Conservation (phyloP, 2,113 vertebrate species). For the Saguinus imperator region DNA sequence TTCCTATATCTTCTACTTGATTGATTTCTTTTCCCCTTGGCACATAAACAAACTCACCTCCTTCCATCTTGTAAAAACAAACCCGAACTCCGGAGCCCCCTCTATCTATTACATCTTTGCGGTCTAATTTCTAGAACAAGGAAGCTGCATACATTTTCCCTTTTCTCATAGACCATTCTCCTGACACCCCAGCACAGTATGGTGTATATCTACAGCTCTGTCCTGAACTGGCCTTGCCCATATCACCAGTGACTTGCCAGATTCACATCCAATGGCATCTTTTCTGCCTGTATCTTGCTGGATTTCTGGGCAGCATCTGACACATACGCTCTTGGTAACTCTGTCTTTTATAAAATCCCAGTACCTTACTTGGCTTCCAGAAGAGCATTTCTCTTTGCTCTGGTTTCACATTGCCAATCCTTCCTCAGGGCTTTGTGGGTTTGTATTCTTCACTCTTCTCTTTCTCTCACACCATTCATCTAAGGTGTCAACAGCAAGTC, state of each 20-base stretch:
- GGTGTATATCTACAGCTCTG: background rate
- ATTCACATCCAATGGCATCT: background rate
- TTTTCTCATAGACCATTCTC: conserved; percentile 31
- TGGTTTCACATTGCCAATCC: background rate
- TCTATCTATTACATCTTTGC: background rate
- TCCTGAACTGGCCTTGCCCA: background rate
- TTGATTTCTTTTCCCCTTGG: background rate
- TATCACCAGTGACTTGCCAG: background rate
- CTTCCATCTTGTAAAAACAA: conserved; percentile 29
- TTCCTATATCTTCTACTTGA: background rate
- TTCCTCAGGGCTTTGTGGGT: background rate
- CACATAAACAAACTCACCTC: conserved; percentile 12
- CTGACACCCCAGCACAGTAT: background rate
- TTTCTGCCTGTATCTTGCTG: background rate
- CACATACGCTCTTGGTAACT: background rate
- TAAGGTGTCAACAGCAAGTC: background rate
- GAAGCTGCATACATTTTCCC: background rate
- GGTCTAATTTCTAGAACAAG: conserved; percentile 9
- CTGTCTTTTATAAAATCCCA: background rate
- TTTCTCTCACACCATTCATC: background rate
- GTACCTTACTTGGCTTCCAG: background rate
- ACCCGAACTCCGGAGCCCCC: background rate
- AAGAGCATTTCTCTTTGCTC: background rate
- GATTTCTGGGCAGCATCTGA: background rate
- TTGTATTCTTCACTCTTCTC: background rate